These are phyloP conservation scores for Trissolcus japonicus DNA, from an alignment of 2,888 invertebrate species.

Conservation along the genomic window DNA sequence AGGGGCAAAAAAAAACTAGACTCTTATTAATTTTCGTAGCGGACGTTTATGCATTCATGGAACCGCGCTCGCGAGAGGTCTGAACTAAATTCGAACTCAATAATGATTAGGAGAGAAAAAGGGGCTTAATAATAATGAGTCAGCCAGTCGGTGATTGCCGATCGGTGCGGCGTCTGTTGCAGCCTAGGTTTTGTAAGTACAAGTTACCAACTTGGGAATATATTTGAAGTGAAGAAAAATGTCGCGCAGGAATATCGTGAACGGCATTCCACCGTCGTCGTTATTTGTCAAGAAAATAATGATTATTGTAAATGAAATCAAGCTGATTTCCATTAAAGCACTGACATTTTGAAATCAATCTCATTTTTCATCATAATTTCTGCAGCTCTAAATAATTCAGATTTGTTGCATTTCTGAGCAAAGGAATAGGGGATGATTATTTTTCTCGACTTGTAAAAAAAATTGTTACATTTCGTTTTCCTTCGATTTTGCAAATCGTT, in stretches of 20 bases:
- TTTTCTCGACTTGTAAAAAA: no score
- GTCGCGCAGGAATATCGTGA: slow-evolving; percentile 28
- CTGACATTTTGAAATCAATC: slow-evolving; percentile 14
- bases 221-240: slow-evolving; percentile 40
- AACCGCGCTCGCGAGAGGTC: slow-evolving; percentile 27
- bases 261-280: slow-evolving; percentile 43
- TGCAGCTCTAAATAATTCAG: not conserved
- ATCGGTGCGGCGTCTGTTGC: slow-evolving; percentile 46
- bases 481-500: no score
- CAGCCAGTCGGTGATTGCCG: slow-evolving; percentile 35
- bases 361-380: slow-evolving; percentile 28
- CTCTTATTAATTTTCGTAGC: not conserved
- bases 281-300: slow-evolving; percentile 53
- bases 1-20: slow-evolving; percentile 30
- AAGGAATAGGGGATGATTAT: not conserved
- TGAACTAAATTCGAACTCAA: slow-evolving; percentile 61
- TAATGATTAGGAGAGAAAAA: slow-evolving; percentile 60
- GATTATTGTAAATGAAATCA: slow-evolving; percentile 44
- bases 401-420: not conserved
- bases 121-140: slow-evolving; percentile 40
- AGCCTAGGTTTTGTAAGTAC: slow-evolving; percentile 52
- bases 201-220: slow-evolving; percentile 55
- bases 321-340: slow-evolving; percentile 23
- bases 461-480: no score
- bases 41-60: slow-evolving; percentile 40